Conservation (phyloP, 2,888 invertebrate species). For the Gymnocheta viridis region DNA sequence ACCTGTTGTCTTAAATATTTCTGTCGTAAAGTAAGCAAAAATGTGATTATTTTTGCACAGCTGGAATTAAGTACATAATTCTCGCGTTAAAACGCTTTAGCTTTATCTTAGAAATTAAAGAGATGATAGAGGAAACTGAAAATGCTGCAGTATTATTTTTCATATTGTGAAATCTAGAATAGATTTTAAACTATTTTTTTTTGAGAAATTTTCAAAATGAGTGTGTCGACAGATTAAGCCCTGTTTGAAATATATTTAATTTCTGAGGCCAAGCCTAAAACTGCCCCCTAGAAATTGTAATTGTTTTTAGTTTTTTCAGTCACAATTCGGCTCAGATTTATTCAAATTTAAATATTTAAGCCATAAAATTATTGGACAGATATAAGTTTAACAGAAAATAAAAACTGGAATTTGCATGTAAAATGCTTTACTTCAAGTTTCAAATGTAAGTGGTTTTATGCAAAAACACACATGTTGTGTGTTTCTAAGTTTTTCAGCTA, state of each 20-base stretch:
- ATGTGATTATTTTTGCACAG: conserved; percentile 38
- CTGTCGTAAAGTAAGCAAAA: background rate
- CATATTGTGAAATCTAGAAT: background rate
- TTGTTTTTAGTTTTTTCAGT: background rate
- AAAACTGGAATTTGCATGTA: background rate
- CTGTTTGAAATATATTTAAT: too few species aligned
- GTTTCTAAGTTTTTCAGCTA: background rate
- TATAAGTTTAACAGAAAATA: background rate
- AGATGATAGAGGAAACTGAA: background rate
- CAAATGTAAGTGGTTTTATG: background rate
- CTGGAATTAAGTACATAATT: conserved; percentile 16
- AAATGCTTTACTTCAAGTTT: background rate
- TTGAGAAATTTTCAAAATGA: too few species aligned
- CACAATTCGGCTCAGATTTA: too few species aligned
- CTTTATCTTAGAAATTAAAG: background rate
- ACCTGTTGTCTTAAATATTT: conserved; percentile 42
- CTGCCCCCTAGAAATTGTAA: too few species aligned
- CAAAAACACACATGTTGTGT: background rate
- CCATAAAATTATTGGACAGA: background rate
- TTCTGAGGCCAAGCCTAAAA: too few species aligned
- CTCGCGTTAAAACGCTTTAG: background rate
- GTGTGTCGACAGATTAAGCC: too few species aligned
- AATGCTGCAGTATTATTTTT: background rate
- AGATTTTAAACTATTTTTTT: too few species aligned
- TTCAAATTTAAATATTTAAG: too few species aligned